Base-by-base conservation (phyloP, 2,888 invertebrate genomes). In the Dendrolimus pini region DNA sequence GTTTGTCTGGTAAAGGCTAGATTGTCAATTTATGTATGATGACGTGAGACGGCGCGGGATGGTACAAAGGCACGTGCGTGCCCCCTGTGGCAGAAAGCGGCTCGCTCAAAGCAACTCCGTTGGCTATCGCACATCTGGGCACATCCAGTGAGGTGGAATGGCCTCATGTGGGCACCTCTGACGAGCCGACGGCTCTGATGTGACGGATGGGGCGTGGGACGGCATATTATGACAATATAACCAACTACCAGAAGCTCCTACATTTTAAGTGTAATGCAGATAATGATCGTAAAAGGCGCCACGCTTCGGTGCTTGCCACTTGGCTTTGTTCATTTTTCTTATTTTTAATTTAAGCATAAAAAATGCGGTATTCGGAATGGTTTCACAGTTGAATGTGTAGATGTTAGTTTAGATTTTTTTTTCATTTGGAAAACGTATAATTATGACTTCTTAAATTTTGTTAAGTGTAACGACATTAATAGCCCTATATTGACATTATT, bases 51-150 rank as follows among this genome's bases (percentile, higher is more conserved):
- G 82, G 83, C 77, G 75, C 74, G 75, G 75, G 70, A 60, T 58
- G 66, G 56, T 66, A 74, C 88, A 89, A 88, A 89, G 80, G 82
- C 89, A 89, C 89, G 89, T 80, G 82, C 85, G 78, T 86, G 86
- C 68, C 85, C 84, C 70, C 77, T 64, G 77, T 77, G 79, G 76
- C 80, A 75, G 70, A 73, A 73, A 71, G 78, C 80, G 80, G 78
- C 72, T 72, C 58, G 71, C 64, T 81, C 85, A 88, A 86, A 87
- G 86, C 68, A 64, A 69, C 65, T 69, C 66, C 65, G 68, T 59
- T 64, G 73, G 73, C 72, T 82, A 83, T 82, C 82, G 71, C 62
- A 58, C 72, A 83, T 83, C 82, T 79, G 73, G 73, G 70, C 80
- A 77, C 79, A 72, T 77, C 80, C 79, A 74, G 71, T 77, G 77